A percentile compares a stretch with the other conserved stretches of the same genome.
Conservation (phyloP, 2,113 vertebrate species). For the Microtus montanus region DNA sequence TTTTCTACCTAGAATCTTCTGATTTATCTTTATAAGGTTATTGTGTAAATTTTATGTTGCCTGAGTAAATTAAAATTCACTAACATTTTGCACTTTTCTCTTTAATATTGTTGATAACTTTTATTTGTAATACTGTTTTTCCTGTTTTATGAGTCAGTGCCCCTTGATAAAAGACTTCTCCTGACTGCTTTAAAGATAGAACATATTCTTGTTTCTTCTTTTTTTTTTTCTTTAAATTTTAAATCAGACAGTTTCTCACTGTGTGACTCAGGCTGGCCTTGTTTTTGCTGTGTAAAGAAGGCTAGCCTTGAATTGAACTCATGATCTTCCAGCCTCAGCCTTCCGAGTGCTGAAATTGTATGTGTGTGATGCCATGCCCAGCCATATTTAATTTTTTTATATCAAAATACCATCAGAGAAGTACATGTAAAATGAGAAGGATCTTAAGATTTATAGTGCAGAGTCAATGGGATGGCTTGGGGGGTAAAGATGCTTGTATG, state of each 20-base stretch:
- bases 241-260: not conserved
- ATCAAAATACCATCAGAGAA: constrained; percentile 9
- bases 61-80: constrained; percentile 42
- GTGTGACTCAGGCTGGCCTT: not conserved
- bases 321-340: not conserved
- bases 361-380: not conserved
- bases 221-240: not conserved
- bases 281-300: not conserved
- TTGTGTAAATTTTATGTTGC: constrained; percentile 35
- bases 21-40: not conserved
- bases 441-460: constrained; percentile 36
- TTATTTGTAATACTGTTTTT: constrained; percentile 57
- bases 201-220: not conserved
- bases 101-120: not conserved
- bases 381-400: constrained; percentile 14
- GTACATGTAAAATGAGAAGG: not conserved
- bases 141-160: not conserved
- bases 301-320: not conserved
- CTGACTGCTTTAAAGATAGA: constrained; percentile 27
- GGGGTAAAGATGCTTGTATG: not conserved
- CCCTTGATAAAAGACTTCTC: constrained; percentile 13
- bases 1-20: constrained; percentile 43
- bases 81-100: constrained; percentile 7
- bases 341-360: not conserved
- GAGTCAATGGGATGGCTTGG: not conserved